Base-by-base conservation (phyloP, 1,140 invertebrate species). In the Hormaphis cornu region DNA sequence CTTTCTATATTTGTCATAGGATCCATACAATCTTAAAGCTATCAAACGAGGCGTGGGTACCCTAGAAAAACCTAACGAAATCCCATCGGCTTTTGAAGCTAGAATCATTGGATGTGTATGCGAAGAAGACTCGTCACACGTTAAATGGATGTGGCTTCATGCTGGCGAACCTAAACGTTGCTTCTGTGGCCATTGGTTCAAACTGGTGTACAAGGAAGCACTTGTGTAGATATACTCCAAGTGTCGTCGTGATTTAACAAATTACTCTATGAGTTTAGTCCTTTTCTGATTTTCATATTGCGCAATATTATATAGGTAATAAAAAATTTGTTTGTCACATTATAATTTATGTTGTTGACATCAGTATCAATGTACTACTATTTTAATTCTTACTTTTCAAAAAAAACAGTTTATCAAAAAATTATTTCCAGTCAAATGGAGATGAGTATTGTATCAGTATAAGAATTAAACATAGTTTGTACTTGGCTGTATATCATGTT, bases 131-230 rank as follows among this genome's bases (percentile, higher is more conserved):
- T 83, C 90, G 20, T 86, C 87, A 69, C 81, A 83, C 71, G 85
- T 98, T 72, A 89, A 87, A 75, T 98, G 91, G 90, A 95, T 97
- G 88, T 94, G 92, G 89, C 78, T 98, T 73, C 86, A 96, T 77
- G 83, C 89, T 78, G 94, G 90, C 18, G 84, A 87, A 73, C 86
- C 91, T 40, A 90, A 90, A 75, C 87, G 96, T 72, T 98, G 96
- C 76, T 89, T 89, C 76, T 98, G 95, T 79, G 95, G 95, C 42
- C 85, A 95, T 78, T 99, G 93, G 93, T 98, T 95, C 82, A 93
- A 95, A 81, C 81, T 97, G 16, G 61, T 71, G 58, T 75, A 75
- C 72, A 73, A 71, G 40, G 61, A 66, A 50, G 2, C 61, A 30
- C n/a, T 66, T 48, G 28, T 48, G 9, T 66, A 66, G 28, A 66